Base-by-base conservation (phyloP, 2,888 invertebrate species). In the Athalia circularis region DNA sequence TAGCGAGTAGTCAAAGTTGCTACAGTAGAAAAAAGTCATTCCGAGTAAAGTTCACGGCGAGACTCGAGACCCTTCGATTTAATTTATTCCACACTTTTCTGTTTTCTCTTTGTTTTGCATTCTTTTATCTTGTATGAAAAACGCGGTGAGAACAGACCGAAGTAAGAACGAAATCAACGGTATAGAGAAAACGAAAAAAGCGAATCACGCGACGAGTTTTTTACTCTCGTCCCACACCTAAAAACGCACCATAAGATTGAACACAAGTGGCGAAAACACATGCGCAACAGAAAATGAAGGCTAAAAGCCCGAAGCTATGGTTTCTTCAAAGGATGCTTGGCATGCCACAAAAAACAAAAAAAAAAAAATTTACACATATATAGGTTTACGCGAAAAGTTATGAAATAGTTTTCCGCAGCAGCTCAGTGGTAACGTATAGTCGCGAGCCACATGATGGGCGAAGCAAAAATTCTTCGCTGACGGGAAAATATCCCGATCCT, bases 321-420 rank as follows among this genome's bases (percentile, higher is more conserved):
- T 72, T 75, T 48, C 75, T 50, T 75, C 75, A 75, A 75, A 75
- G 75, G 62, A 72, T 64, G n/a, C 61, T 50, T 45, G 61, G 43
- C 29, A 75, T 62, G 50, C 62, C 75, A 9, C 47, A 15, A 47
- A 29, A 15, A 43, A n/a, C n/a, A 45, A 75, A 75, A 67, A 64
- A 29, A 2, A 29, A 29, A 1, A 29, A 1, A 29, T 29, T 0
- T 29, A 29, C 2, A 2, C 2, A 29, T 29, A 29, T 29, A 75
- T 15, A 43, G 45, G 57, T 48, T 75, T 64, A 43, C n/a, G 52
- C 62, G 11, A 50, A 75, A 75, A 75, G 75, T 75, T 75, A 75
- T 75, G 62, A 75, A 75, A 75, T 75, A 75, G 75, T 75, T 65
- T 65, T 9, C 8, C 45, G 8, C 13, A 8, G 29, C 29, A 8